phyloP scores from a whole-genome alignment of 2,888 invertebrate genomes.

The Euspilapteryx auroguttella region DNA sequence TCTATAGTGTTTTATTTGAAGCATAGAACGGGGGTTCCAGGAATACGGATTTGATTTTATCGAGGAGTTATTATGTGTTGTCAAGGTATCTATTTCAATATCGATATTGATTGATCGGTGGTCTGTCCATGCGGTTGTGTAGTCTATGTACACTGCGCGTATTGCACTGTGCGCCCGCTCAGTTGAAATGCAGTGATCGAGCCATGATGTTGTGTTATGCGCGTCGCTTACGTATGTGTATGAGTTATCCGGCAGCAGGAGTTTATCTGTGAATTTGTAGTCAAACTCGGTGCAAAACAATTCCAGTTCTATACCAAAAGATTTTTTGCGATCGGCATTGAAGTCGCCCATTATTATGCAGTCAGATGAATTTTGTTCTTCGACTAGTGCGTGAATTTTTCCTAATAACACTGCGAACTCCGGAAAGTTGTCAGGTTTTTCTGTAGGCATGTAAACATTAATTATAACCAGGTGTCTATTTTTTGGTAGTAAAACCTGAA shows the following conservation, averaged over 20 bases:
- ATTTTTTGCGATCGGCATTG: neutral
- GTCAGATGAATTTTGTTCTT: neutral
- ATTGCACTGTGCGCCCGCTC: neutral
- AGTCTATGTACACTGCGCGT: neutral
- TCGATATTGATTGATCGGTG: too few relatives aligned
- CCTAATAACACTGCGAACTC: neutral
- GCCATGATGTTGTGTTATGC: neutral
- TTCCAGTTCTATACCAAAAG: neutral
- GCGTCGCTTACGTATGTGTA: neutral
- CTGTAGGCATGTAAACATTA: neutral
- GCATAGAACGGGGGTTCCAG: neutral
- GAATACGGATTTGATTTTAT: neutral
- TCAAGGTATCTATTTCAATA: too few relatives aligned
- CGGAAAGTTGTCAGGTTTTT: neutral
- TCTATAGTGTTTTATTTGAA: neutral
- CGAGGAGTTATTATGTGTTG: too few relatives aligned
- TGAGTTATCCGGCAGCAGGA: neutral
- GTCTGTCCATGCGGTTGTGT: neutral
- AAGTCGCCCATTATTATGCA: neutral
- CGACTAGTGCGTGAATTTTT: neutral
- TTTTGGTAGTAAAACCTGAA: too few relatives aligned
- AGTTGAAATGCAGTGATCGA: neutral
- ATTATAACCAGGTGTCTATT: too few relatives aligned
- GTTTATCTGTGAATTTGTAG: slow-evolving; percentile 3
- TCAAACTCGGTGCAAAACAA: slow-evolving; percentile 5